phyloP scores from a whole-genome alignment of 2,888 invertebrate species.

The Glaucopsyche alexis region DNA sequence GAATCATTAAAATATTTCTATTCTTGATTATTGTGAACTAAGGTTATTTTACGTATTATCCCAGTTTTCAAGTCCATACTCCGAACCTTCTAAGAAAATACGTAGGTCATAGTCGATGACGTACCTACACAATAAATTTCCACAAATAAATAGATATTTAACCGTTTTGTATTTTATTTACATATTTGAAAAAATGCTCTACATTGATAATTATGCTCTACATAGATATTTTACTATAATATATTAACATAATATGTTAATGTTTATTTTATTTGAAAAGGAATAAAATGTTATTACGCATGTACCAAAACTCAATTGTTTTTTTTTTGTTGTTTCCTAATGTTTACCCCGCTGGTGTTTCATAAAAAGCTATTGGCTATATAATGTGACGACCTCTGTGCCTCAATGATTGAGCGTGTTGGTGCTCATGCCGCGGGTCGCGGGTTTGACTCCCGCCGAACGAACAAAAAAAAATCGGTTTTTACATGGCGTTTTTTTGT shows the following conservation, averaged over 20 bases:
- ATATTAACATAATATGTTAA: neutral
- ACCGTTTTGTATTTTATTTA: neutral
- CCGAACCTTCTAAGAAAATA: neutral
- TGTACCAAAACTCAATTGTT: neutral
- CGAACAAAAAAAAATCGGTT: too few species aligned
- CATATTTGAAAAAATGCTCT: neutral
- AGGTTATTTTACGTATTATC: neutral
- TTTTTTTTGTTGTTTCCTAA: too few species aligned
- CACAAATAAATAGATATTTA: neutral
- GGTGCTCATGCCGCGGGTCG: too few species aligned
- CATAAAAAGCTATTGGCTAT: too few species aligned
- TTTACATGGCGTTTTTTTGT: too few species aligned
- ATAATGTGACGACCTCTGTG: too few species aligned
- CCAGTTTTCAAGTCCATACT: neutral
- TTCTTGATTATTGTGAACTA: neutral
- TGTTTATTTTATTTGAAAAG: neutral
- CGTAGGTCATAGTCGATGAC: neutral
- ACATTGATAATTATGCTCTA: too few species aligned
- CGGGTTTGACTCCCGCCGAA: too few species aligned
- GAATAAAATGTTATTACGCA: neutral
- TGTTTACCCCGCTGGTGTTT: too few species aligned
- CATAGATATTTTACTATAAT: too few species aligned
- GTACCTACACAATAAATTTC: neutral
- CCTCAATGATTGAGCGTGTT: too few species aligned
- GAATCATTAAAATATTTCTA: conserved; percentile 8